phyloP scores from a whole-genome alignment of 92 coral and sea anemone species.

The Diadumene lineata region DNA sequence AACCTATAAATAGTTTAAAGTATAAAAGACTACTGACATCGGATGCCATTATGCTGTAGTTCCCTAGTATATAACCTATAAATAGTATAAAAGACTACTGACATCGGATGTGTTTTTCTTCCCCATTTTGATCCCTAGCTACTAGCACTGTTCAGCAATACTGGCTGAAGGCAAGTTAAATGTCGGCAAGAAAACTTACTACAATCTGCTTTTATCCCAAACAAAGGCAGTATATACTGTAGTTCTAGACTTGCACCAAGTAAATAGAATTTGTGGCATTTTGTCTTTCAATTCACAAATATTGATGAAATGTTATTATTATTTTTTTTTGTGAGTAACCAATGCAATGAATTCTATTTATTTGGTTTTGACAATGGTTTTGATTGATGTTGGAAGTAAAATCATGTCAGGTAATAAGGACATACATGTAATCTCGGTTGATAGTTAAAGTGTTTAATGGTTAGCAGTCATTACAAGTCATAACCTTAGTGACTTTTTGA shows the following conservation, averaged over 20 bases:
- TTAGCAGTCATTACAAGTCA: too few relatives aligned
- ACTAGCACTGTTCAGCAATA: slow-evolving; percentile 86
- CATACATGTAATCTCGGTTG: too few relatives aligned
- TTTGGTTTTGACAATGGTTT: neutral
- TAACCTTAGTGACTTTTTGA: too few relatives aligned
- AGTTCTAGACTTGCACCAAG: neutral
- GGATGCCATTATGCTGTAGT: slow-evolving; percentile 6
- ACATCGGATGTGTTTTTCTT: slow-evolving; percentile 86
- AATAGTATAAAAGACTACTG: slow-evolving; percentile 39
- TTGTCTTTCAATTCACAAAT: neutral
- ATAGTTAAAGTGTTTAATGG: too few relatives aligned
- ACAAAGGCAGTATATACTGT: neutral
- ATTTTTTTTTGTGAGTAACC: too few relatives aligned
- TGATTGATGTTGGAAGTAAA: neutral
- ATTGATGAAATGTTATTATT: too few relatives aligned
- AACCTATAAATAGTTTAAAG: neutral
- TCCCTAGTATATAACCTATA: too few relatives aligned
- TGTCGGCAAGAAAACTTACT: slow-evolving; percentile 9
- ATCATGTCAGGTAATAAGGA: neutral
- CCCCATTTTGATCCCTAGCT: slow-evolving; percentile 98
- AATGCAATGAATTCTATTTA: neutral
- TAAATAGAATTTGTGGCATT: neutral
- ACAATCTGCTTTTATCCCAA: neutral
- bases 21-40: too few relatives aligned
- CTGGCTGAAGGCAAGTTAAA: slow-evolving; percentile 98